phyloP scores from a whole-genome alignment of 2,888 invertebrate genomes.

The Sthenelais limicola region DNA sequence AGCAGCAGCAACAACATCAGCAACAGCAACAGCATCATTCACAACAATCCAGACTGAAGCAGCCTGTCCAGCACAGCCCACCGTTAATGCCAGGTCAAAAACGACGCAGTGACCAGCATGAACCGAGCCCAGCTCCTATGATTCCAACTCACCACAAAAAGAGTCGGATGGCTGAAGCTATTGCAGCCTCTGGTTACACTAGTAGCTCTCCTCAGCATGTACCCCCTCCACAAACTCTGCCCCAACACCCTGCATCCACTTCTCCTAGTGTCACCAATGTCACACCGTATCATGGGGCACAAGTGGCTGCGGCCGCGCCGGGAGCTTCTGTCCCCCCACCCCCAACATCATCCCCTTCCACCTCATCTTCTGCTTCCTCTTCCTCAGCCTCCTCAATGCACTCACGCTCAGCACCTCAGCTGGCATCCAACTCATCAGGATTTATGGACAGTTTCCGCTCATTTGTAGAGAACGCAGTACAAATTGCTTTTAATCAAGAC shows the following conservation, averaged over 20 bases:
- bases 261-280: no score
- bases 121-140: neutral
- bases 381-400: constrained; percentile 81
- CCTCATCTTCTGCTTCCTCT: constrained; percentile 76
- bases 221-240: constrained; percentile 35
- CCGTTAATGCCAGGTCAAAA: constrained; percentile 5
- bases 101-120: constrained; percentile 3
- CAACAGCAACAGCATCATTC: constrained; percentile 48
- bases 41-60: constrained; percentile 43
- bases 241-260: neutral
- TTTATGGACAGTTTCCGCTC: constrained; percentile 69
- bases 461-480: constrained; percentile 70
- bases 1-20: constrained; percentile 27
- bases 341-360: constrained; percentile 60
- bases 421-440: constrained; percentile 76
- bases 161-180: constrained; percentile 5
- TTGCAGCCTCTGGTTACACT: neutral
- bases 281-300: no score
- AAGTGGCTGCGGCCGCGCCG: neutral
- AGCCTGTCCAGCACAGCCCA: constrained; percentile 39
- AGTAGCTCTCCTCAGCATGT: no score
- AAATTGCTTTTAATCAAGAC: constrained; percentile 66
- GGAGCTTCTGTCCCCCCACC: constrained; percentile 33
- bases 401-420: constrained; percentile 74
- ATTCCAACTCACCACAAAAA: constrained; percentile 28